Conservation (phyloP, 2,797 vertebrate genomes). For the Galago senegalensis region DNA sequence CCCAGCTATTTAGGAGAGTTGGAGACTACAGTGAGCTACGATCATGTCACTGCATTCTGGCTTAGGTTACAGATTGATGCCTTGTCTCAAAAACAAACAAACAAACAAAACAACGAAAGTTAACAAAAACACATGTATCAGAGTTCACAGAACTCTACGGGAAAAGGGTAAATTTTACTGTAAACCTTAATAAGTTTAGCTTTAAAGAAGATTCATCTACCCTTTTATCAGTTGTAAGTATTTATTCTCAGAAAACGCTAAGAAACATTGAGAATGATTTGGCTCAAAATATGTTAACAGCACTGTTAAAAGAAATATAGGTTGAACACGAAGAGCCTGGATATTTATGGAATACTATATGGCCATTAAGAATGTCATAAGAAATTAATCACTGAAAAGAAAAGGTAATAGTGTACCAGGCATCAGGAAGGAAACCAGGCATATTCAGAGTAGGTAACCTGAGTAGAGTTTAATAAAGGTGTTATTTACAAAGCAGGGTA, state of each 20-base stretch:
- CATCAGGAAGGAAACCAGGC: conserved; percentile 2
- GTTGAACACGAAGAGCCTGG: not conserved
- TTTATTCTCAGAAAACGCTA: not conserved
- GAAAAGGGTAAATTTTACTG: conserved; percentile 8
- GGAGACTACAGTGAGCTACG: not conserved
- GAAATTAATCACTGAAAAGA: conserved; percentile 60
- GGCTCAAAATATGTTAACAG: not conserved
- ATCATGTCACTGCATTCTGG: not conserved
- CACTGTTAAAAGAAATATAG: not conserved
- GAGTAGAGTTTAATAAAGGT: conserved; percentile 43
- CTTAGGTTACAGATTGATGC: not conserved
- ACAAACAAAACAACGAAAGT: not conserved
- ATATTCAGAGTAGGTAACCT: conserved; percentile 2
- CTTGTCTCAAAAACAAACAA: not conserved
- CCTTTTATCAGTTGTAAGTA: not conserved
- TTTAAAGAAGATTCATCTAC: conserved; percentile 21
- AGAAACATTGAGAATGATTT: conserved; percentile 1
- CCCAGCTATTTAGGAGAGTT: not conserved
- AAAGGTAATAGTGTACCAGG: conserved; percentile 25
- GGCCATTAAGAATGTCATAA: not conserved
- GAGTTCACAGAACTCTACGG: not conserved
- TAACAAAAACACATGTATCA: not conserved
- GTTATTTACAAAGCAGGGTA: conserved; percentile 27
- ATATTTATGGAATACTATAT: conserved; percentile 12
- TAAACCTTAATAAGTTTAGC: not conserved